These are phyloP conservation scores for Poeciliopsis occidentalis DNA, from an alignment of 2,113 vertebrate species.

Conservation along the genomic window DNA sequence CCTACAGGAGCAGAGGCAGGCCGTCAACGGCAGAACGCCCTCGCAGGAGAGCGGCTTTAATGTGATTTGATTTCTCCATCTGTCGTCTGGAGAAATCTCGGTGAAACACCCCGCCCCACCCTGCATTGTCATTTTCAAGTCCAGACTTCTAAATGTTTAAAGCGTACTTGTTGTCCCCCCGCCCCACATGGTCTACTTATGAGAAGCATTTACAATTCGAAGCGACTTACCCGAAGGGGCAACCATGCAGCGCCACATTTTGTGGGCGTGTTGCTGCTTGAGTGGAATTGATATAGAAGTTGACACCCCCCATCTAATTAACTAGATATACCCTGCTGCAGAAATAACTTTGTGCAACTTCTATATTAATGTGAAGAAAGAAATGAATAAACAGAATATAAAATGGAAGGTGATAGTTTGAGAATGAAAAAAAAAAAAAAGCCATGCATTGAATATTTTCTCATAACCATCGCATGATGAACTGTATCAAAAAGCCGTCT, in stretches of 20 bases:
- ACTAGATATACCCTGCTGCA: conserved; percentile 60
- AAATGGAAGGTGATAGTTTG: conserved; percentile 8
- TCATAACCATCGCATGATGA: neutral
- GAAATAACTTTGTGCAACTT: conserved; percentile 46
- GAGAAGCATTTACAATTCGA: conserved; percentile 12
- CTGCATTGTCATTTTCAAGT: neutral
- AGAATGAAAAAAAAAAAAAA: neutral
- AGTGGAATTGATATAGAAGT: conserved; percentile 36
- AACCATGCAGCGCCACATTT: conserved; percentile 33
- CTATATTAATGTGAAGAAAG: conserved; percentile 43
- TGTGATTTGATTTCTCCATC: conserved; percentile 27
- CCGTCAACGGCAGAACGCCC: conserved; percentile 11
- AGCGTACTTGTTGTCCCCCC: neutral
- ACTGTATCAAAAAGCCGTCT: neutral
- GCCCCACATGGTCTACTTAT: neutral
- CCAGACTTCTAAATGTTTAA: conserved; percentile 14
- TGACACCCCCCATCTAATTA: conserved; percentile 42
- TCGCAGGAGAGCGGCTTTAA: conserved; percentile 33
- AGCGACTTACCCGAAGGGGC: conserved; percentile 9
- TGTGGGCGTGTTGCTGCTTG: conserved; percentile 27
- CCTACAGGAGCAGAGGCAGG: conserved; percentile 21
- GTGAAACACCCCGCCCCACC: neutral
- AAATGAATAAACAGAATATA: conserved; percentile 13
- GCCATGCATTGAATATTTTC: neutral
- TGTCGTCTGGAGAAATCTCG: conserved; percentile 17